Base-by-base conservation (phyloP, 2,888 invertebrate genomes). In the Venusia cambrica region DNA sequence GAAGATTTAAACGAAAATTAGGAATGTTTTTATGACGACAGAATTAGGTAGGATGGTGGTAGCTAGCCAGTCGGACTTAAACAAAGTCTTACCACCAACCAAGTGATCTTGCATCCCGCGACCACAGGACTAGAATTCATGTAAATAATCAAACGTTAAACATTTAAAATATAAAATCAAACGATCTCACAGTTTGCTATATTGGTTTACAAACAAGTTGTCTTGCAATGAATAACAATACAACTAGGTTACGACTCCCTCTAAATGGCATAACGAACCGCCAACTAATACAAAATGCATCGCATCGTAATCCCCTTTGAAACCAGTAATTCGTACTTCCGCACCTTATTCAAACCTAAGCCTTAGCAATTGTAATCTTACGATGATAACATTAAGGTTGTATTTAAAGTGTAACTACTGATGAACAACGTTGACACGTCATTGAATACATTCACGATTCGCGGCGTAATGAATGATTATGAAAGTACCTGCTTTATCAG, bases 251-350 rank as follows among this genome's bases (percentile, higher is more conserved):
- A 27, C 15, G 27, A 38, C 24, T 29, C 20, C 29, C 18, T n/a
- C n/a, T n/a, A n/a, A 15, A 29, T 25, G 28, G 30, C 30, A 30
- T 34, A 39, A 34, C 21, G 33, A 5, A 1, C 10, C 6, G 13
- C 5, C 15, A 12, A 7, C 16, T 17, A 21, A 5, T 9, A 25
- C n/a, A 24, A 30, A n/a, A 19, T 22, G 16, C 26, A 38, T 27
- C 22, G 42, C 45, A 41, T 41, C 45, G 27, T 35, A n/a, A 42
- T 36, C 30, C 16, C 13, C 33, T 30, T 37, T 41, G 28, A 26
- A 26, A 24, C 16, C 18, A 37, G 21, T 36, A 34, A 40, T 45
- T 40, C 33, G 17, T 32, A 20, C 38, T 45, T 45, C 48, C 45
- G 38, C 24, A 31, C 12, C 15, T 29, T 4, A 22, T 24, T 4